Evolutionary conservation across 2,888 invertebrate species (phyloP).

Genomic region (Drosophila barbarae): DNA sequence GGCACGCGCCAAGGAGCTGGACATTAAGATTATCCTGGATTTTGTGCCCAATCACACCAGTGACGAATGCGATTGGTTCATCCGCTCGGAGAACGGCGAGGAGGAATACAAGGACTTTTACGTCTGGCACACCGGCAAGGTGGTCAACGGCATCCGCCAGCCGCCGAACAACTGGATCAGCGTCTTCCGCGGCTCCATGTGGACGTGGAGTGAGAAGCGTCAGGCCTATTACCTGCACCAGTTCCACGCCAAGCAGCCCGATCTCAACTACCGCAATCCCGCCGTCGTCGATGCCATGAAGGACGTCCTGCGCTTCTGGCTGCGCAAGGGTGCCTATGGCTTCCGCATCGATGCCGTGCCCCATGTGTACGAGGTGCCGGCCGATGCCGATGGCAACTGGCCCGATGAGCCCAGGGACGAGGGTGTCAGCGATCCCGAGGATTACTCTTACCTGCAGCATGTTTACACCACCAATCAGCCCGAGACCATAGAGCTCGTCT

Average conservation of each 20-base stretch:
- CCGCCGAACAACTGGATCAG: constrained; percentile 81
- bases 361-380: constrained; percentile 69
- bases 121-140: constrained; percentile 83
- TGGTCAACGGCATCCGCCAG: constrained; percentile 69
- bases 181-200: constrained; percentile 82
- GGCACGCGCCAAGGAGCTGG: constrained; percentile 81
- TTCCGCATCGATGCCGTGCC: constrained; percentile 86
- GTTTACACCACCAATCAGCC: constrained; percentile 83
- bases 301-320: constrained; percentile 86
- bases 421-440: constrained; percentile 79
- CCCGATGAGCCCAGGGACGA: constrained; percentile 81
- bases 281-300: constrained; percentile 81
- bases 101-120: constrained; percentile 87
- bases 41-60: constrained; percentile 84
- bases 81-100: constrained; percentile 83
- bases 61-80: constrained; percentile 90
- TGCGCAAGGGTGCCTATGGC: constrained; percentile 89
- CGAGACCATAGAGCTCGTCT: constrained; percentile 82
- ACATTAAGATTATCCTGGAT: constrained; percentile 80
- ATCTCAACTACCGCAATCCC: constrained; percentile 83
- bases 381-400: constrained; percentile 71
- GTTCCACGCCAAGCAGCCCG: constrained; percentile 83
- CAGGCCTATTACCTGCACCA: constrained; percentile 84
- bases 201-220: constrained; percentile 82
- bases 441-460: constrained; percentile 82